These are phyloP conservation scores for Notolabrus celidotus DNA, from an alignment of 2,797 vertebrate species.

Conservation along the genomic window DNA sequence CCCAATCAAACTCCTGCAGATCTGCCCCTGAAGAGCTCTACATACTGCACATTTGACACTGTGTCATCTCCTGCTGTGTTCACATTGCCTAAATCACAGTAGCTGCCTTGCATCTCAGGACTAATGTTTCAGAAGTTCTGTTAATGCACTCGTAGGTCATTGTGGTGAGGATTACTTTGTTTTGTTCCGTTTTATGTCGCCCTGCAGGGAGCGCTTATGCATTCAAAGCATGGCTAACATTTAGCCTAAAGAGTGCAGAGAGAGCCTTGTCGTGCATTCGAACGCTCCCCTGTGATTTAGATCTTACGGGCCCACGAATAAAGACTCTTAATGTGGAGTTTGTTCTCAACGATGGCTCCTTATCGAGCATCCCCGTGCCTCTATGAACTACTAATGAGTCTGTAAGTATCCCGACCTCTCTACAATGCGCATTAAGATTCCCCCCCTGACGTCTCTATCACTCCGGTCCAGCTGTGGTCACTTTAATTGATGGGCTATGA, in stretches of 20 bases:
- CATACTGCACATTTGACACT: too few relatives aligned
- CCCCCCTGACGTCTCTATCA: slow-evolving; percentile 19
- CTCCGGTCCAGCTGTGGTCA: slow-evolving; percentile 34
- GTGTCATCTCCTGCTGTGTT: too few relatives aligned
- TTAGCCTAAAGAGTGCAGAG: not conserved
- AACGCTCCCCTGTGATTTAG: not conserved
- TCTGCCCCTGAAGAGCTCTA: too few relatives aligned
- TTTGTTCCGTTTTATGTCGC: not conserved
- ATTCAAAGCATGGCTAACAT: slow-evolving; percentile 4
- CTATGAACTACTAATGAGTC: not conserved
- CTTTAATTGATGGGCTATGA: slow-evolving; percentile 48
- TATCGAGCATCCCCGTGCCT: not conserved
- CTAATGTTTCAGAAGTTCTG: too few relatives aligned
- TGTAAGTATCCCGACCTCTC: not conserved
- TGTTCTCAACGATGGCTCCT: not conserved
- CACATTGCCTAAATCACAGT: too few relatives aligned
- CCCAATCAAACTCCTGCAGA: too few relatives aligned
- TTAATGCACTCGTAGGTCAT: too few relatives aligned
- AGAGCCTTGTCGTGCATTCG: not conserved
- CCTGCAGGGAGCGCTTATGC: not conserved
- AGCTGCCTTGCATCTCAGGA: too few relatives aligned
- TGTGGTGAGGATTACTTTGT: too few relatives aligned
- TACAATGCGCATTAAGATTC: slow-evolving; percentile 33
- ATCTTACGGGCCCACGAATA: too few relatives aligned
- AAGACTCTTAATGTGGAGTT: not conserved